phyloP scores from a whole-genome alignment of 2,888 invertebrate genomes.

The Carpatolechia fugitivella region DNA sequence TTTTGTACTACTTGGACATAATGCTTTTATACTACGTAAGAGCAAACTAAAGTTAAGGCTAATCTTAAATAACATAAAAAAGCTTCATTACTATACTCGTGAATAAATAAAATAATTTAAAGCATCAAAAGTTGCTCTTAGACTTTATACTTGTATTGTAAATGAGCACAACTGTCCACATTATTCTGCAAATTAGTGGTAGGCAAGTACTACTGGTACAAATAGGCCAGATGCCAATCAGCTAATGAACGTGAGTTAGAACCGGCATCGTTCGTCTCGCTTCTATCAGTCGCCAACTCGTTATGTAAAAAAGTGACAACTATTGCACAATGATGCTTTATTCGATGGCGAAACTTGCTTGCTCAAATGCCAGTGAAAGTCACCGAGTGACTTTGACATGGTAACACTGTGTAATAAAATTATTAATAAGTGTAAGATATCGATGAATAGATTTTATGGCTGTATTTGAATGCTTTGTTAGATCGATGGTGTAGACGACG shows the following conservation, averaged over 20 bases:
- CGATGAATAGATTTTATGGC: not conserved
- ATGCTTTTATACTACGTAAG: too few relatives aligned
- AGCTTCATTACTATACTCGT: too few relatives aligned
- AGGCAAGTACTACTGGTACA: constrained; percentile 5
- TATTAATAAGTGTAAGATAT: constrained; percentile 18
- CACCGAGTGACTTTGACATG: constrained; percentile 70
- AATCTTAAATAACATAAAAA: too few relatives aligned
- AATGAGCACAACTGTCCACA: constrained; percentile 3
- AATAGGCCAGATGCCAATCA: constrained; percentile 20
- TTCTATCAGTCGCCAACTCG: constrained; percentile 35
- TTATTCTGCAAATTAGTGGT: not conserved
- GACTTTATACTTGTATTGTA: not conserved
- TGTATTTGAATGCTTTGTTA: not conserved
- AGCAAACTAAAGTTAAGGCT: too few relatives aligned
- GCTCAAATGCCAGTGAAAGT: constrained; percentile 76
- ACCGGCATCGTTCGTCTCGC: constrained; percentile 29
- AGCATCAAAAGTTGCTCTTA: too few relatives aligned
- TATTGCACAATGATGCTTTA: constrained; percentile 72
- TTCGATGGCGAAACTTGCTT: constrained; percentile 73
- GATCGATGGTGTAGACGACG: too few relatives aligned
- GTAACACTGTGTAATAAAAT: constrained; percentile 42
- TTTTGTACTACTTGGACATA: not conserved
- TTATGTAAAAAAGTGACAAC: constrained; percentile 76
- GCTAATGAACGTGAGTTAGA: constrained; percentile 13
- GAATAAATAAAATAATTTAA: too few relatives aligned